These are phyloP conservation scores for Oenanthe melanoleuca DNA, from an alignment of 2,113 vertebrate species.

Conservation along the genomic window DNA sequence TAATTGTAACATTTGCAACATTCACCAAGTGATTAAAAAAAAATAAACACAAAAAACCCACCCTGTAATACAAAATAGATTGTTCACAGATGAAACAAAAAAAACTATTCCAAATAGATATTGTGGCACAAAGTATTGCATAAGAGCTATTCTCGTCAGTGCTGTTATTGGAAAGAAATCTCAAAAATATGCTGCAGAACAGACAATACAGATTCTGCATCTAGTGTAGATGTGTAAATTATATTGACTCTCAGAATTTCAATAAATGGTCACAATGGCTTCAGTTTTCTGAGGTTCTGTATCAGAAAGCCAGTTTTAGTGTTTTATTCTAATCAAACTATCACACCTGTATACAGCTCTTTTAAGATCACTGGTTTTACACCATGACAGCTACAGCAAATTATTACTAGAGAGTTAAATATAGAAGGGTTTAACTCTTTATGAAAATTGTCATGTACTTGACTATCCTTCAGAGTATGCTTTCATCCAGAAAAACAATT, in stretches of 20 bases:
- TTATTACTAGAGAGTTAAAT: neutral
- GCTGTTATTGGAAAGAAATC: neutral
- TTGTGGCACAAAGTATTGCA: neutral
- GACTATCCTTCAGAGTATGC: neutral
- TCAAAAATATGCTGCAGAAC: neutral
- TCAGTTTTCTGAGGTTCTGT: neutral
- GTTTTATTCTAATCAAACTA: neutral
- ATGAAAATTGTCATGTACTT: neutral
- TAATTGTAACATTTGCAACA: neutral
- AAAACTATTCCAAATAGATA: neutral
- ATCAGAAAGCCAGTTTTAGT: neutral
- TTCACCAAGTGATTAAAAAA: neutral
- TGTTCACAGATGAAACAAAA: neutral
- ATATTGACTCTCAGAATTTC: neutral
- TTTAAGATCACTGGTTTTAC: neutral
- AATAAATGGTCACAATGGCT: neutral
- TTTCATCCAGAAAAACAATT: neutral
- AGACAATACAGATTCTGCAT: neutral
- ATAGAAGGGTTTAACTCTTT: neutral
- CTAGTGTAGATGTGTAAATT: neutral
- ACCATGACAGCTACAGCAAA: neutral
- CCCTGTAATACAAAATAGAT: neutral
- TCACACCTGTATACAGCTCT: neutral
- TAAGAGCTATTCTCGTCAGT: neutral
- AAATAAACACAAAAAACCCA: neutral